A percentile compares a stretch with the other conserved stretches of the same genome.
Evolutionary conservation across 2,113 vertebrate genomes (phyloP).

Genomic region (Ammospiza caudacuta): DNA sequence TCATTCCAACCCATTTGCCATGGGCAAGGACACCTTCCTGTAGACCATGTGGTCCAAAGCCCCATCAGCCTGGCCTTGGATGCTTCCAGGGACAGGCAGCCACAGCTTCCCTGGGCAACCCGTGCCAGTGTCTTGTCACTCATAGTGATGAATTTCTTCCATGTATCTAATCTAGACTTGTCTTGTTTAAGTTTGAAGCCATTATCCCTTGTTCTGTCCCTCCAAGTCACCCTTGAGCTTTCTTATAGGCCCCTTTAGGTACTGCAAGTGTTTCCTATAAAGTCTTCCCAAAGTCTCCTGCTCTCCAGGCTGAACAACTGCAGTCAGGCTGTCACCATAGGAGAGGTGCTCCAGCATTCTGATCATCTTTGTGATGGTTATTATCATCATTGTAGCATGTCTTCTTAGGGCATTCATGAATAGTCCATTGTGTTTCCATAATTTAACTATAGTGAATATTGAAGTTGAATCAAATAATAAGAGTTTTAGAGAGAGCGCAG

Average conservation of each 20-base stretch:
- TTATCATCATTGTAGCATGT: not conserved
- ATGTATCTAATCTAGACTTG: not conserved
- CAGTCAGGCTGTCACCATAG: not conserved
- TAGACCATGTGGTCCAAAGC: not conserved
- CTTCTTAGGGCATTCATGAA: not conserved
- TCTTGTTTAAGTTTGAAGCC: not conserved
- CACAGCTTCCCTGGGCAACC: not conserved
- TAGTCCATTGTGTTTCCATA: not conserved
- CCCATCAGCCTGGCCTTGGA: not conserved
- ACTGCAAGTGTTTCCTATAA: not conserved
- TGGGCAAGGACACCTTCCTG: not conserved
- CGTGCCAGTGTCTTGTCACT: not conserved
- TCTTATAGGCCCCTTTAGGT: not conserved
- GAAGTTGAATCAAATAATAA: not conserved
- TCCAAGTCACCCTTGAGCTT: accelerated
- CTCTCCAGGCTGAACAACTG: not conserved
- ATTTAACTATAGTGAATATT: not conserved
- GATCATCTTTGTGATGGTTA: not conserved
- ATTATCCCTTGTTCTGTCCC: not conserved
- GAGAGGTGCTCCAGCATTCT: not conserved
- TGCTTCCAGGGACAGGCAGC: not conserved
- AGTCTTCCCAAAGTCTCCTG: not conserved
- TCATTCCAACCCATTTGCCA: not conserved
- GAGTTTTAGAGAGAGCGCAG: not conserved
- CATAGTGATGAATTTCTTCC: not conserved